Base-by-base conservation (phyloP, 2,113 vertebrate genomes). In the Carassius auratus region DNA sequence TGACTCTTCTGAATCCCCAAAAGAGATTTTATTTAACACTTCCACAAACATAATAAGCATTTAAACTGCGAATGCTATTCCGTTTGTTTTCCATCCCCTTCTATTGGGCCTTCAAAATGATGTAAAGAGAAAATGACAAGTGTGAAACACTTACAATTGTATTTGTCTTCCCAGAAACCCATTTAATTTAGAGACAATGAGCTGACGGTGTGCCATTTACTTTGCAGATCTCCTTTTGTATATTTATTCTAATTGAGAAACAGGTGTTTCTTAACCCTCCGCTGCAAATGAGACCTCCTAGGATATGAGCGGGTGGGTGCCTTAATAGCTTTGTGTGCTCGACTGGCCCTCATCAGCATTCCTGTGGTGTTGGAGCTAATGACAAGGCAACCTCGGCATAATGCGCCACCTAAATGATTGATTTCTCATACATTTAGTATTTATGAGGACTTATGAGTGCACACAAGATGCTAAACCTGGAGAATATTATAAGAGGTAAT, bases 391-490 rank as follows among this genome's bases (percentile, higher is more conserved):
- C 85, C 59, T 55, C 42, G 48, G 42, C 80, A 81, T 85, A 89
- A 87, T 82, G 79, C 64, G 80, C 30, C 26, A 68, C 17, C 62
- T 85, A 71, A 89, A 81, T 71, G 85, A 86, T 86, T 90, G 82
- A 90, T 92, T 89, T 90, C 85, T 89, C 81, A 87, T 87, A 84
- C 86, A 57, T 75, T 87, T 87, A 88, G 84, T 75, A 81, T 87
- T 92, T 89, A 87, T 88, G 83, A 90, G 76, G 86, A 86, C 85
- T 90, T 87, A 91, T 66, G 89, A 90, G 87, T 83, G 69, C 76
- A 42, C 84, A 86, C 89, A 90, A 87, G 86, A 92, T 59, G 59
- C 83, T 88, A 89, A 91, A 87, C 66, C 57, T 83, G 33, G 59
- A 79, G 30, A 85, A 84, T 87, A 86, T 87, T 86, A 84, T 66